Percentiles rank a stretch among this genome's conserved stretches.
Evolutionary conservation across 92 coral and sea anemone species (phyloP).

Genomic region (Siderastrea radians): DNA sequence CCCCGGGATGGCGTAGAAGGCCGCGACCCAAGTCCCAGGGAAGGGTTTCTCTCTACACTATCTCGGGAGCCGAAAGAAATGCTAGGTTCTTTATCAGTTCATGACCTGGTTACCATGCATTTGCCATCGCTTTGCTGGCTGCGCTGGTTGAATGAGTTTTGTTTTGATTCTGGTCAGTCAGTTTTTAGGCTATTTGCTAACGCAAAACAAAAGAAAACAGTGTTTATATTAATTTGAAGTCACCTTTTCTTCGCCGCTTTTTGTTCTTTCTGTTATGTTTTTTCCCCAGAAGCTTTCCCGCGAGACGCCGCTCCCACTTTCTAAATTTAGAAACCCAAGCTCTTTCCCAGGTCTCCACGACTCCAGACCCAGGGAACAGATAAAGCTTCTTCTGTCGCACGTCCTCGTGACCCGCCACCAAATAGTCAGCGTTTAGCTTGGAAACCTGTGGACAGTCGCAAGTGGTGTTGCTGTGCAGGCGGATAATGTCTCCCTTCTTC

Average conservation of each 20-base stretch:
- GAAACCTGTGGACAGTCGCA: slow-evolving; percentile 41
- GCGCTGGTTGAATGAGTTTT: too few species aligned
- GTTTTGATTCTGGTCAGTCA: too few species aligned
- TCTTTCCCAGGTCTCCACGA: slow-evolving; percentile 39
- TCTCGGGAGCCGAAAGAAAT: too few species aligned
- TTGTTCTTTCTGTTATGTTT: not conserved
- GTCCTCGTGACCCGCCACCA: slow-evolving; percentile 50
- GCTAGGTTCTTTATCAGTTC: too few species aligned
- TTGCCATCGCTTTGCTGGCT: too few species aligned
- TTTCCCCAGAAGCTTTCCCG: not conserved
- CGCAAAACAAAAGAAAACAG: too few species aligned
- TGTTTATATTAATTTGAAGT: not conserved
- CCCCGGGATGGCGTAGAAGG: too few species aligned
- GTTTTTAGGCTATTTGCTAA: too few species aligned
- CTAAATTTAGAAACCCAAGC: slow-evolving; percentile 35
- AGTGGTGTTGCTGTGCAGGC: slow-evolving; percentile 33
- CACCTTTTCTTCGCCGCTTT: slow-evolving; percentile 37
- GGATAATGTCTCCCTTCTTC: slow-evolving; percentile 26
- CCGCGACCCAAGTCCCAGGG: too few species aligned
- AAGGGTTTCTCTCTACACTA: too few species aligned
- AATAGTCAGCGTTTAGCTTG: slow-evolving; percentile 1
- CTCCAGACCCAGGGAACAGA: slow-evolving; percentile 19
- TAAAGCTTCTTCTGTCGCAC: slow-evolving; percentile 10
- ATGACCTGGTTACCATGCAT: too few species aligned
- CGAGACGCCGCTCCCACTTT: slow-evolving; percentile 41